Evolutionary conservation across 1,140 invertebrate genomes (phyloP), one percentile per base, ranked within the genome.

Genomic region (Epicauta chinensis): DNA sequence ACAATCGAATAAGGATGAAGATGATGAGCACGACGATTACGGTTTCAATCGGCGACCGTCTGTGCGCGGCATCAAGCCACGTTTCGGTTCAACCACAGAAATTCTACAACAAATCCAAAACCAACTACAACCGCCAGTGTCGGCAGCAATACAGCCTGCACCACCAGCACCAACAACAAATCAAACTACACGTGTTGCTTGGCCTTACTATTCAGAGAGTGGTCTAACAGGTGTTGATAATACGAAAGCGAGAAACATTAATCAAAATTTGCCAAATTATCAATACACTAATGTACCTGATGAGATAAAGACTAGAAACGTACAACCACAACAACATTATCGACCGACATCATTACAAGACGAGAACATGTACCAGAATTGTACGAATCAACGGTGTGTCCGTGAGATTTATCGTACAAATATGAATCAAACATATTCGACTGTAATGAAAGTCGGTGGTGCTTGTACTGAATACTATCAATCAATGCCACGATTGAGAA

Each of bases 41-140:
- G 91, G 89, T 3, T 93, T 94, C 67, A 87, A 89, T 61, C 76
- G 87, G n/a, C 74, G 91, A 6, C 90, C 91, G 0, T 89, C 89
- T 0, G 90, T 93, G 1, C 76, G 88, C 0, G 84, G 83, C 0
- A 86, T 86, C 31, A 83, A 83, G 58, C 79, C 81, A 0, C 75
- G 85, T 31, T 84, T 88, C 38, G 85, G 86, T 16, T 82, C 84
- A 0, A 89, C 86, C 0, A 84, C 83, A 32, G 87, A 92, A 61
- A 88, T 90, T 9, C 69, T 91, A 0, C 83, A 89, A 57, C 86
- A 90, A 55, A 86, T 87, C 76, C 85, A 86, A 67, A 79, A 79
- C 39, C 83, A 86, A 59, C 46, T 78, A 44, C 61, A 75, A 62
- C 68, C 74, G 1, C 75, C 77, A 2, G 66, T 73, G 2, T 71